These are phyloP conservation scores for Equus przewalskii DNA, from an alignment of 2,113 vertebrate species.

Conservation along the genomic window DNA sequence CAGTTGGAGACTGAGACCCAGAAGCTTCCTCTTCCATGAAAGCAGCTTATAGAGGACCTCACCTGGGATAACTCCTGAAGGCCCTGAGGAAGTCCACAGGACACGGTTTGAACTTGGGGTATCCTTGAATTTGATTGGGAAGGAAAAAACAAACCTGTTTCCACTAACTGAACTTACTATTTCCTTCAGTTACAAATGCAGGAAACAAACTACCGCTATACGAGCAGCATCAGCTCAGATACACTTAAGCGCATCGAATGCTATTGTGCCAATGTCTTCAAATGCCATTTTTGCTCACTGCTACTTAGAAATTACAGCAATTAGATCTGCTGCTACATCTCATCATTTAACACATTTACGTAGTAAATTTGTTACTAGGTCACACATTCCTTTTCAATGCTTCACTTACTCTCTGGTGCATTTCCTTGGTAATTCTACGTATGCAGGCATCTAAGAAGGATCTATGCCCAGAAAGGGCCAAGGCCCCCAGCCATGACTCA, in stretches of 20 bases:
- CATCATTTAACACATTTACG: neutral
- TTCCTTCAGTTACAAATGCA: neutral
- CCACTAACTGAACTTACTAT: neutral
- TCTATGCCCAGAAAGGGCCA: neutral
- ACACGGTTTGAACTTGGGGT: neutral
- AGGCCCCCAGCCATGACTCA: neutral
- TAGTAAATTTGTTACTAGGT: neutral
- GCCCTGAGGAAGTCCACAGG: neutral
- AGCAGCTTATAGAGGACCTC: neutral
- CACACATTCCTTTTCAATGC: neutral
- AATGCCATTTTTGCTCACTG: neutral
- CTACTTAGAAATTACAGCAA: neutral
- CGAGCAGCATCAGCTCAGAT: neutral
- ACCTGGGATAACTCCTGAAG: neutral
- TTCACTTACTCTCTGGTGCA: neutral
- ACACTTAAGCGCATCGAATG: neutral
- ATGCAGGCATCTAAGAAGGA: neutral
- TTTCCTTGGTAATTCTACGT: neutral
- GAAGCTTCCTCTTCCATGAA: neutral
- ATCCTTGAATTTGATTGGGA: neutral
- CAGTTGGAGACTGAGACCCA: rapidly evolving
- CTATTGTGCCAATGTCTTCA: neutral
- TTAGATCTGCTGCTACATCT: neutral
- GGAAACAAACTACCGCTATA: neutral
- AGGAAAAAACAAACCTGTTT: neutral